phyloP scores from a whole-genome alignment of 2,797 vertebrate genomes.

The Karalla daura region DNA sequence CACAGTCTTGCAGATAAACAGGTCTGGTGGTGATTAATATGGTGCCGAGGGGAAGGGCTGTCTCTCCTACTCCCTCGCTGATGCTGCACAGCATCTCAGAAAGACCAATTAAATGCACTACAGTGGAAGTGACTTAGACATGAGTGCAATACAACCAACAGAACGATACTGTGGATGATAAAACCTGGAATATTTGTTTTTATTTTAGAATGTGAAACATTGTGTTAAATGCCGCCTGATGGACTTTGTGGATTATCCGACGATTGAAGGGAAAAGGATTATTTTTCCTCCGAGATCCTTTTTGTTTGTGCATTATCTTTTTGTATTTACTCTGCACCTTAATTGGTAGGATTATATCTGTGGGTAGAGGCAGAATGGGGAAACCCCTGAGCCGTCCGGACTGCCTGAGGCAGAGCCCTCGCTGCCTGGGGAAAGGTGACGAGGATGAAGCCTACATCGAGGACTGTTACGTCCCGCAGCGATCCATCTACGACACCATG shows the following conservation, averaged over 20 bases:
- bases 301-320: conserved; percentile 4
- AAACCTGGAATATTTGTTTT: conserved; percentile 12
- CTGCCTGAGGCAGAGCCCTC: conserved; percentile 96
- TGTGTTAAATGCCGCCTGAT: conserved; percentile 47
- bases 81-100: conserved; percentile 70
- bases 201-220: conserved; percentile 63
- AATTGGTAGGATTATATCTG: conserved; percentile 45
- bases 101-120: conserved; percentile 64
- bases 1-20: conserved; percentile 70
- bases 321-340: conserved; percentile 41
- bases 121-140: conserved; percentile 76
- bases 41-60: conserved; percentile 70
- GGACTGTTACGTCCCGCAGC: conserved; percentile 97
- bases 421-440: conserved; percentile 95
- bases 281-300: conserved; percentile 11
- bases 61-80: conserved; percentile 61
- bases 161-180: conserved; percentile 48
- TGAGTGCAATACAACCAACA: background rate
- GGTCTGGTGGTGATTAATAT: conserved; percentile 81
- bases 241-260: conserved; percentile 55
- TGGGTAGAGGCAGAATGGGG: conserved; percentile 86
- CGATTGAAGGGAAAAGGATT: conserved; percentile 39
- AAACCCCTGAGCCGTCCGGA: conserved; percentile 98
- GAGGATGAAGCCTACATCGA: conserved; percentile 98
- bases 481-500: conserved; percentile 99